Evolutionary conservation across 2,888 invertebrate genomes (phyloP), one percentile per base, ranked within the genome.

Genomic region (Heliconius ethilla): DNA sequence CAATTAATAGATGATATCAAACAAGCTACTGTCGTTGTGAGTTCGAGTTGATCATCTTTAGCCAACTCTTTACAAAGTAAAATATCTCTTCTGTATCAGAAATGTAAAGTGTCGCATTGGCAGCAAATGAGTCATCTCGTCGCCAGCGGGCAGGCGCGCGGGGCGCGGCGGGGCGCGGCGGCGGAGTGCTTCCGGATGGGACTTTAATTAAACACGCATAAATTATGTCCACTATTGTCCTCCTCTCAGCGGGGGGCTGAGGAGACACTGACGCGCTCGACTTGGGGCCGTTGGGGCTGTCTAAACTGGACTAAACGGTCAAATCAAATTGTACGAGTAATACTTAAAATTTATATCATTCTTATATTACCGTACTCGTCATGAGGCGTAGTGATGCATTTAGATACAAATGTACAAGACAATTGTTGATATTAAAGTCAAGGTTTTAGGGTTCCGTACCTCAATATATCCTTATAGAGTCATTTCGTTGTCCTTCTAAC

Each of bases 131-230:
- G 45, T 77, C 79, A 78, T 78, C 79, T 63, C 72, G 62, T 63
- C 62, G 62, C 13, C 62, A 63, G 33, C 33, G 33, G 33, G 33
- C 9, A 9, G 33, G 33, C 33, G 33, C 33, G 63, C 13, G 25
- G 15, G 15, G 67, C 77, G 75, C 81, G 82, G 70, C 76, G 73
- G 69, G 33, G 63, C 25, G 25, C 81, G 82, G 70, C 77, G 73
- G 69, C 82, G 82, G 40, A 76, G 74, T 83, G 87, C 90, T 92
- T 92, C 92, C 92, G 91, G 89, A 91, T 90, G 86, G 86, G 87
- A 87, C 92, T 93, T 92, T 92, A 93, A 93, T 92, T 92, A 92
- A 91, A 92, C 91, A 86, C 81, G 86, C 90, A 91, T 92, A 91
- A 91, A 92, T 92, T 89, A 92, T 86, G 80, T 77, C 76, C 78